phyloP scores from a whole-genome alignment of 2,797 vertebrate genomes.

The Spheniscus humboldti region DNA sequence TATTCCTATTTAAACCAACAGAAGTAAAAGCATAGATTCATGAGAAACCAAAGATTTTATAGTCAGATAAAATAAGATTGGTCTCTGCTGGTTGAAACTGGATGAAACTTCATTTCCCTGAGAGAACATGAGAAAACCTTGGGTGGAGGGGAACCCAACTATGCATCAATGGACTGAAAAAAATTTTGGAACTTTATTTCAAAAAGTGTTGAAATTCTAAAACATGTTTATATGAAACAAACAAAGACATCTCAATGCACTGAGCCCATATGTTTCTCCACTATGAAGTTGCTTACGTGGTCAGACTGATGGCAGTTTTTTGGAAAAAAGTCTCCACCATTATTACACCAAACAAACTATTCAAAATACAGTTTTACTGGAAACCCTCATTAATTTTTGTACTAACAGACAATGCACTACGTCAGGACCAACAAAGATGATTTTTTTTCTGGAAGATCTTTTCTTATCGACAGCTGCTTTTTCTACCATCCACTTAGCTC shows the following conservation, averaged over 20 bases:
- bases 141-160: accelerated
- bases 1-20: background rate
- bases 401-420: background rate
- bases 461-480: background rate
- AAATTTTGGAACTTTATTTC: background rate
- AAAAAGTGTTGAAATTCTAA: background rate
- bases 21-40: background rate
- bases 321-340: background rate
- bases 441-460: background rate
- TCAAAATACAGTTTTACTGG: background rate
- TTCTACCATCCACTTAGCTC: background rate
- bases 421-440: background rate
- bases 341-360: background rate
- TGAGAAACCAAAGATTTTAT: background rate
- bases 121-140: background rate
- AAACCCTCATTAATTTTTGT: background rate
- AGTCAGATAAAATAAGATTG: background rate
- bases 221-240: background rate
- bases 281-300: background rate
- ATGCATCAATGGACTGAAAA: background rate
- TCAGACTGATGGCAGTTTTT: background rate
- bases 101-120: background rate
- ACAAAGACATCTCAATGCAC: background rate
- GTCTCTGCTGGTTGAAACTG: background rate
- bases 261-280: background rate